Evolutionary conservation across 2,113 vertebrate species (phyloP).

Genomic region (Antigone vipio): DNA sequence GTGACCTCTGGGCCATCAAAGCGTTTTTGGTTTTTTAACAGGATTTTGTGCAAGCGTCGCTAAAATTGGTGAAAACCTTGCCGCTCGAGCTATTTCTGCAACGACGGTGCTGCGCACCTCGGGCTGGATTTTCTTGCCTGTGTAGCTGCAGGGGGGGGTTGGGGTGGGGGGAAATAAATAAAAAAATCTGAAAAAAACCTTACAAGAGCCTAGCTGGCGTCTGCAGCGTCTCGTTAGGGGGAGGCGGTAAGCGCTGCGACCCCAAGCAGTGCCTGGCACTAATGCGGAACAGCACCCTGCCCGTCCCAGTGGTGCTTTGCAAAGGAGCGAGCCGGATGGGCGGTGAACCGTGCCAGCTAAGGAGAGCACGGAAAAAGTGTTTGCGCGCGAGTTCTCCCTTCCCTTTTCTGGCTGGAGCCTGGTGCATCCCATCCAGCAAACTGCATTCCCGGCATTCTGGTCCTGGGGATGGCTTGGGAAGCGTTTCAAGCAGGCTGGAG

Average conservation of each 20-base stretch:
- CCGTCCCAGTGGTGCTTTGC: fast-evolving
- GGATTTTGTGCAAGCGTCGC: not conserved
- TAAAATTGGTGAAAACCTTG: not conserved
- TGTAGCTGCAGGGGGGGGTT: not conserved
- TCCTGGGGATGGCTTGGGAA: conserved; percentile 2
- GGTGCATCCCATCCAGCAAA: conserved; percentile 10
- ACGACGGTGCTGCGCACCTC: fast-evolving
- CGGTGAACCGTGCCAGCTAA: not conserved
- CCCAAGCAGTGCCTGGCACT: not conserved
- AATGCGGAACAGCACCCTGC: not conserved
- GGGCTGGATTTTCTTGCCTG: not conserved
- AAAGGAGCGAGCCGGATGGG: not conserved
- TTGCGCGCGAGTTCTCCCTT: not conserved
- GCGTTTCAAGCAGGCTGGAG: conserved; percentile 2
- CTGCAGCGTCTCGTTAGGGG: not conserved
- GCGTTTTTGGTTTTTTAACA: not conserved
- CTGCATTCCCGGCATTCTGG: conserved; percentile 30
- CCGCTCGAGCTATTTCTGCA: not conserved
- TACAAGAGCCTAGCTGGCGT: fast-evolving
- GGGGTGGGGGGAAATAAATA: no score
- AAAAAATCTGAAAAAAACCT: not conserved
- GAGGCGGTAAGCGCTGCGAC: not conserved
- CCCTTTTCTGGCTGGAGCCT: conserved; percentile 13
- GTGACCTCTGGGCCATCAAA: not conserved
- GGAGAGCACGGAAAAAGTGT: not conserved